These are phyloP conservation scores for Lagocephalus sceleratus DNA, from an alignment of 2,797 vertebrate genomes.

Conservation along the genomic window DNA sequence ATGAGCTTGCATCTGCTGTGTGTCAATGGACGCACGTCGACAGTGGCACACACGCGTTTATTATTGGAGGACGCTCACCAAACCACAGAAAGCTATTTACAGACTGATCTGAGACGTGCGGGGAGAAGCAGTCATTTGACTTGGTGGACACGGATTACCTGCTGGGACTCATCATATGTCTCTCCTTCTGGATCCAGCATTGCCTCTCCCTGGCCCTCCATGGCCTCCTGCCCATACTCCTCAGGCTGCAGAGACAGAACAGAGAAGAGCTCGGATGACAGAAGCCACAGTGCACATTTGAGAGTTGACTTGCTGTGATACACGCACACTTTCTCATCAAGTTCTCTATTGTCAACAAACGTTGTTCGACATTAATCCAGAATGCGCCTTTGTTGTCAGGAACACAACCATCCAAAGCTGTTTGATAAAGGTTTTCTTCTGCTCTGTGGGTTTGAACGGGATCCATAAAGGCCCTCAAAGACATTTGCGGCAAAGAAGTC, in stretches of 20 bases:
- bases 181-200: conserved; percentile 93
- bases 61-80: conserved; percentile 1
- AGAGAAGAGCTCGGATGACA: conserved; percentile 4
- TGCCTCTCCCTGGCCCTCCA: conserved; percentile 88
- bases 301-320: too few relatives aligned
- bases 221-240: conserved; percentile 95
- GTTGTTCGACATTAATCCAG: background rate
- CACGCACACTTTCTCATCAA: background rate
- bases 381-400: background rate
- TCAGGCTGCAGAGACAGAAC: conserved; percentile 79
- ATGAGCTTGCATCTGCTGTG: conserved; percentile 32
- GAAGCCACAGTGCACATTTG: background rate
- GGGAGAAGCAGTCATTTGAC: conserved; percentile 10
- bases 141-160: conserved; percentile 77
- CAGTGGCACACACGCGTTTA: background rate
- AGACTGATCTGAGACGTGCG: background rate
- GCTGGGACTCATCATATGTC: conserved; percentile 88
- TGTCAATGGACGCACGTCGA: conserved; percentile 29
- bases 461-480: background rate
- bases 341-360: background rate
- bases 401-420: background rate
- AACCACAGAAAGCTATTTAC: background rate
- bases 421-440: background rate
- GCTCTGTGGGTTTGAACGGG: background rate
- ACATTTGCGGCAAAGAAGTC: too few relatives aligned